These are phyloP conservation scores for Caiman crocodilus DNA, from an alignment of 2,797 vertebrate genomes.

Conservation along the genomic window DNA sequence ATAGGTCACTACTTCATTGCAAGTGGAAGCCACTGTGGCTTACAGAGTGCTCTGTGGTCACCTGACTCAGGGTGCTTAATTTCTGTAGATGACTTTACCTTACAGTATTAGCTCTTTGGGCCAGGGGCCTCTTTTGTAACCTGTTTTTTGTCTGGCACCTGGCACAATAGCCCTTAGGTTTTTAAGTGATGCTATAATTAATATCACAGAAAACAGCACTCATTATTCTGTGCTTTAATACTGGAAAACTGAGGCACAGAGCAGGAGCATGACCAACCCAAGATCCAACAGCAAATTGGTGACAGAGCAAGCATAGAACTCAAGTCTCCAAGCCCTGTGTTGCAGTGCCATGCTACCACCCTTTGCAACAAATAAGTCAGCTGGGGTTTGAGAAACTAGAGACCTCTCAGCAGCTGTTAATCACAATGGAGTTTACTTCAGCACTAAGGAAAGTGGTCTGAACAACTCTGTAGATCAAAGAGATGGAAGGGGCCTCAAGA, in stretches of 20 bases:
- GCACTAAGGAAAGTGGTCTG: neutral
- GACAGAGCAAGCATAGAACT: neutral
- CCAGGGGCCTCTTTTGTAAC: neutral
- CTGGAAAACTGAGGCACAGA: neutral
- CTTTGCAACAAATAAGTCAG: neutral
- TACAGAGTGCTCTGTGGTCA: too few relatives aligned
- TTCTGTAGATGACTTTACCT: neutral
- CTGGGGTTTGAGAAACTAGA: neutral
- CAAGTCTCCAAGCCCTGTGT: neutral
- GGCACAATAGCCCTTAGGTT: neutral
- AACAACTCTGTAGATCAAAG: neutral
- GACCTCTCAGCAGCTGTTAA: neutral
- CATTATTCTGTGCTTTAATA: neutral
- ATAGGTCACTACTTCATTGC: neutral
- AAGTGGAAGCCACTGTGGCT: neutral
- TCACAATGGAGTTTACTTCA: neutral
- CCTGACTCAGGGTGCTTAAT: neutral
- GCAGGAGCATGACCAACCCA: too few relatives aligned
- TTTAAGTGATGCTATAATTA: neutral
- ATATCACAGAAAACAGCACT: neutral
- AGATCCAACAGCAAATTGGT: neutral
- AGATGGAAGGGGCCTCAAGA: too few relatives aligned
- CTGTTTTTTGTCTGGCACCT: neutral
- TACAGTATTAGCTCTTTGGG: neutral
- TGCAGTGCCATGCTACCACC: neutral